Percentiles rank a stretch among this genome's conserved stretches.
Conservation (phyloP, 2,888 invertebrate species). For the Macaria notata region DNA sequence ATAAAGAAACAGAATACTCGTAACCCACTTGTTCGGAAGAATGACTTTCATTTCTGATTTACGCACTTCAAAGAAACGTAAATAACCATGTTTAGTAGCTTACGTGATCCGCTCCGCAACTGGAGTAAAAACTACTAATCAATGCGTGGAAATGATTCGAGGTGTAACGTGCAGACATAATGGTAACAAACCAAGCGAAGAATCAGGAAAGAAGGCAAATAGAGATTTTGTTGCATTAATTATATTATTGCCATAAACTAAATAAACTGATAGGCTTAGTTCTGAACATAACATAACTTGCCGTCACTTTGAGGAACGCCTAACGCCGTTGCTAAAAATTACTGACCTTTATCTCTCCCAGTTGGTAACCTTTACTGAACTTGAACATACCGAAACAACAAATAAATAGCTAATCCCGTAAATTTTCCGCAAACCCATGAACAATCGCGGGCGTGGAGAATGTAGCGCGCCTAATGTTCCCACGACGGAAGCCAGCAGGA, state of each 20-base stretch:
- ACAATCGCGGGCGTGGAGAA: conserved; percentile 21
- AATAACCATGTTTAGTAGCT: conserved; percentile 8
- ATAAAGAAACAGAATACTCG: too few relatives aligned
- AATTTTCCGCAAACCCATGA: conserved; percentile 8
- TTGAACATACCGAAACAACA: too few relatives aligned
- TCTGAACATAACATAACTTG: too few relatives aligned
- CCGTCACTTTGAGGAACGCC: too few relatives aligned
- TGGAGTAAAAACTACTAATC: conserved; percentile 11
- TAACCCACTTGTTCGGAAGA: not conserved
- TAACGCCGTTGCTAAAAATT: too few relatives aligned
- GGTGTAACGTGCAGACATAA: conserved; percentile 13
- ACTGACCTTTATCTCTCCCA: too few relatives aligned
- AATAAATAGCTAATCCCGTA: too few relatives aligned
- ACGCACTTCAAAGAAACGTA: conserved; percentile 10
- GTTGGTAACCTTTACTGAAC: too few relatives aligned
- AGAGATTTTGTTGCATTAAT: too few relatives aligned
- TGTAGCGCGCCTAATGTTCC: conserved; percentile 53
- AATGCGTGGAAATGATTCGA: not conserved
- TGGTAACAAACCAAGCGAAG: not conserved
- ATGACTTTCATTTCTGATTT: conserved; percentile 4
- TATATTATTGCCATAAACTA: too few relatives aligned
- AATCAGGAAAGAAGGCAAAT: too few relatives aligned
- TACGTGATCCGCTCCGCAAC: conserved; percentile 15
- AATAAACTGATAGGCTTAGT: too few relatives aligned
- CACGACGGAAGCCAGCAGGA: conserved; percentile 59